Evolutionary conservation across 2,888 invertebrate species (phyloP), one percentile per base, ranked within the genome.

Genomic region (Drosophila rellima): DNA sequence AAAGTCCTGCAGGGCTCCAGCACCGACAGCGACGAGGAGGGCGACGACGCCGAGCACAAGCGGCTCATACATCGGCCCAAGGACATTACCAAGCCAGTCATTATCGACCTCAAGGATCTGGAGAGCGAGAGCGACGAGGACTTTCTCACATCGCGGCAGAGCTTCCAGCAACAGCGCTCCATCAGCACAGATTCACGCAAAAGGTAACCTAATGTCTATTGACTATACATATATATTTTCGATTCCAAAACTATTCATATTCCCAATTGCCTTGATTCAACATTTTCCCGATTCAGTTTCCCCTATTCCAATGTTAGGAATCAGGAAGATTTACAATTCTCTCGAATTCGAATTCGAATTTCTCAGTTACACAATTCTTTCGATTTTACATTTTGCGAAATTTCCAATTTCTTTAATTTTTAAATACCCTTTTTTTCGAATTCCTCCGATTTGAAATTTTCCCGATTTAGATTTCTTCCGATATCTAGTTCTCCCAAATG

Each of bases 151-250:
- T 94, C 94, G 15, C 92, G 95, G 20, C 94, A 94, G 62, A 94
- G 94, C 86, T 95, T 95, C 86, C 95, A 95, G 87, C 94, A 95
- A 81, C 92, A 94, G 70, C 93, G 94, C 59, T 94, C 94, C 82
- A 94, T 94, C 70, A 95, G 95, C 90, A 92, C 94, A 84, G 95
- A 95, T 73, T 94, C 94, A 91, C 94, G 94, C 77, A 94, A 94
- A 80, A 95, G 92, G 93, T 93, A 74, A 73, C 61, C 1, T 0
- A 8, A 26, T 7, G 23, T 1, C 7, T 6, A 23, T n/a, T n/a
- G n/a, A n/a, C n/a, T n/a, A n/a, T n/a, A n/a, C n/a, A n/a, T n/a
- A n/a, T n/a, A n/a, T n/a, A n/a, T n/a, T n/a, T n/a, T n/a, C n/a
- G n/a, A 1, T 20, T 40, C 37, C 15, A 13, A 13, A 4, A 8